Percentiles rank a stretch among this genome's conserved stretches.
These are phyloP conservation scores for Carlito syrichta DNA, from an alignment of 2,113 vertebrate genomes.

Conservation along the genomic window DNA sequence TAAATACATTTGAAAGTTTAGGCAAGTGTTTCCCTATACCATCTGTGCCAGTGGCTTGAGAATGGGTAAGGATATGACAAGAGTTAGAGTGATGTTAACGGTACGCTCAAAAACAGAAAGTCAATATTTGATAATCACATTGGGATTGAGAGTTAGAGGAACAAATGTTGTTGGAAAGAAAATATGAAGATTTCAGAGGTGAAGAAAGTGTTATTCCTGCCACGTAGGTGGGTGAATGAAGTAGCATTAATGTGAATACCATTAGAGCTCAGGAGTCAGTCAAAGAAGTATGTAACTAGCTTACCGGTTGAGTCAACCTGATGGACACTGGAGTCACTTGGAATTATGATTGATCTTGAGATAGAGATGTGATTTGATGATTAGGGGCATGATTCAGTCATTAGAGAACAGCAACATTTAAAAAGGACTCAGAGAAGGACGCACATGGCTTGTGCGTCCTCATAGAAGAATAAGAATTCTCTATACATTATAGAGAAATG, in stretches of 20 bases:
- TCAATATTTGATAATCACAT: neutral
- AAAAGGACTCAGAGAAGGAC: neutral
- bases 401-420: neutral
- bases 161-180: neutral
- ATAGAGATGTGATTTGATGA: neutral
- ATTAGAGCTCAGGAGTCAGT: neutral
- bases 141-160: neutral
- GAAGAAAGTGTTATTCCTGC: neutral
- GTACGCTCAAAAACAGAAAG: neutral
- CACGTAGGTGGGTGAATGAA: neutral
- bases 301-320: neutral
- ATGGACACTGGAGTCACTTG: neutral
- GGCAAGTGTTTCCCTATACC: neutral
- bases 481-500: neutral
- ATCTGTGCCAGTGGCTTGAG: neutral
- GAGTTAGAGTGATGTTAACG: neutral
- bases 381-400: neutral
- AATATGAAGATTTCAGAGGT: neutral
- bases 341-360: neutral
- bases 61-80: neutral
- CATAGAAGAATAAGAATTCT: neutral
- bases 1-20: neutral
- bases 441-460: neutral
- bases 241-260: neutral
- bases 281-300: neutral